phyloP scores from a whole-genome alignment of 2,113 vertebrate species.

The Hyperoodon ampullatus region DNA sequence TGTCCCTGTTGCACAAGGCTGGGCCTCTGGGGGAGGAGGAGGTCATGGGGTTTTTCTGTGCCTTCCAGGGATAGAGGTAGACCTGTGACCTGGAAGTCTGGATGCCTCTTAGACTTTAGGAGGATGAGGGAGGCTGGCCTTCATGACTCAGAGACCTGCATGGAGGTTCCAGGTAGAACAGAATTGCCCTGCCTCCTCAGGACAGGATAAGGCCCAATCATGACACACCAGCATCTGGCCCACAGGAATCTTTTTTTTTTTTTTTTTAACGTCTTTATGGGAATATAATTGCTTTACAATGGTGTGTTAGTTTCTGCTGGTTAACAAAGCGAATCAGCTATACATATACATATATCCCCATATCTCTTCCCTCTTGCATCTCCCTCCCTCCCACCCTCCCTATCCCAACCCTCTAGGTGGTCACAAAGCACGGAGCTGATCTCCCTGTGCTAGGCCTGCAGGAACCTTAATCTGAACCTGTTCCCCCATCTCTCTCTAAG shows the following conservation, averaged over 20 bases:
- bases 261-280: too few species aligned
- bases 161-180: background rate
- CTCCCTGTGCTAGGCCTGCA: background rate
- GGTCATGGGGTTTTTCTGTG: background rate
- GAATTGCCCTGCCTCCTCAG: background rate
- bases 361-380: too few species aligned
- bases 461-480: background rate
- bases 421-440: too few species aligned
- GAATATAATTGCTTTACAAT: too few species aligned
- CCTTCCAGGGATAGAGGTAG: background rate
- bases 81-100: background rate
- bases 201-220: background rate
- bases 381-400: too few species aligned
- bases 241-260: background rate
- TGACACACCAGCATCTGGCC: background rate
- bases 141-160: background rate
- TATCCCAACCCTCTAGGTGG: too few species aligned
- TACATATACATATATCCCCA: too few species aligned
- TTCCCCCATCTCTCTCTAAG: background rate
- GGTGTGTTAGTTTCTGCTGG: too few species aligned
- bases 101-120: background rate
- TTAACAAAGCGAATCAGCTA: too few species aligned
- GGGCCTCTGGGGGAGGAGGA: background rate
- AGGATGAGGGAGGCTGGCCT: background rate
- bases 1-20: background rate